Percentiles rank a stretch among this genome's conserved stretches.
Conservation (phyloP, 2,888 invertebrate species). For the Zonitis immaculata region DNA sequence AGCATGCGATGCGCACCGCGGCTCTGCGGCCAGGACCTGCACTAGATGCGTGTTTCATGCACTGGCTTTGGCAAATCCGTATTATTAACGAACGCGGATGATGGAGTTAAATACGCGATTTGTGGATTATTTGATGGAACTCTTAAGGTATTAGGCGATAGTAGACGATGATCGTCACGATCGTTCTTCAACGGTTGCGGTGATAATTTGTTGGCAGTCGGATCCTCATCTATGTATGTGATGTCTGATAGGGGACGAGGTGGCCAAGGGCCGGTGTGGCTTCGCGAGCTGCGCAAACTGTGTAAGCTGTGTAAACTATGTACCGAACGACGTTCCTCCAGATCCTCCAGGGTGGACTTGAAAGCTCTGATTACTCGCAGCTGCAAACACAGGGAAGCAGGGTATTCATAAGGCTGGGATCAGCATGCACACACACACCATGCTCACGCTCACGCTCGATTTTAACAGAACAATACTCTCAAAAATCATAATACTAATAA, state of each 20-base stretch:
- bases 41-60: constrained; percentile 69
- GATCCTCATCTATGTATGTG: constrained; percentile 60
- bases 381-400: constrained; percentile 77
- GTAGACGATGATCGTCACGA: constrained; percentile 45
- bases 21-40: constrained; percentile 43
- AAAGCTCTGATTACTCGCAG: constrained; percentile 99
- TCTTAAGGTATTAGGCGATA: constrained; percentile 49
- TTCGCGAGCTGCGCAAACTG: constrained; percentile 75
- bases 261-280: constrained; percentile 63
- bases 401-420: constrained; percentile 49
- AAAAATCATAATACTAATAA: background rate
- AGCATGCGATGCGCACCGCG: constrained; percentile 41
- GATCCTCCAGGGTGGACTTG: constrained; percentile 98
- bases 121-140: constrained; percentile 54
- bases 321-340: constrained; percentile 97
- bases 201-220: constrained; percentile 43
- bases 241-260: constrained; percentile 73
- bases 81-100: constrained; percentile 53
- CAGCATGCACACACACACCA: constrained; percentile 43
- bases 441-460: constrained; percentile 27
- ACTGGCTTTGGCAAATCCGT: constrained; percentile 61
- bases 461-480: constrained; percentile 9
- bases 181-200: constrained; percentile 44
- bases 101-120: constrained; percentile 54
- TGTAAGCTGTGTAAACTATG: constrained; percentile 95